Base-by-base conservation (phyloP, 2,113 vertebrate species). In the Platichthys flesus region DNA sequence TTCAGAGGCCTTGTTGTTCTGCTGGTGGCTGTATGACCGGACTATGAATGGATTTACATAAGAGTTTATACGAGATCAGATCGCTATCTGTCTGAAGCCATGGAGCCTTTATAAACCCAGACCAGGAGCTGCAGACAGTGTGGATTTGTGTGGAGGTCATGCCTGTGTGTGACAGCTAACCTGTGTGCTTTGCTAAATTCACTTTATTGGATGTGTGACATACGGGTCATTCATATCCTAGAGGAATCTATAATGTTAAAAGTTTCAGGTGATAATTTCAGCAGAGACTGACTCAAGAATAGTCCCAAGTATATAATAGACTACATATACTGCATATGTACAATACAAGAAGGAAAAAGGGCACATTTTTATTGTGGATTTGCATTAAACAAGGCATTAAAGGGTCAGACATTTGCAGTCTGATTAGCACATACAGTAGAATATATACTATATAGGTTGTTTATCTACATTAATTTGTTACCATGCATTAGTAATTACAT, bases 21-120 rank as follows among this genome's bases (percentile, higher is more conserved):
- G 81, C 59, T 72, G 81, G 67, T 84, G 76, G 77, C 73, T 87
- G 81, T 85, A 75, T 84, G 71, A 56, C 79, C 67, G 54, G 71
- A 59, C 72, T 37, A 45, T 66, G 75, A 84, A 59, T 65, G 74
- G 74, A 81, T 88, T 85, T 85, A 78, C 64, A 24, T 64, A 24
- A 49, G 67, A 89, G 84, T 90, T 89, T 83, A 82, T 88, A 80
- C 62, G 78, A 84, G 80, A 87, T 88, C 78, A 85, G 78, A 84
- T 82, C 80, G 56, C 73, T 71, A 79, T 87, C 74, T 74, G 74
- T 85, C 81, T 82, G 81, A 52, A 42, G 72, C 70, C 76, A 15
- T 23, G 73, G 76, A 86, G 74, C 49, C 70, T 52, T 66, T 58
- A 35, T 77, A 65, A 74, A 64, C 37, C 40, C 21, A 14, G 18